These are phyloP conservation scores for Nesidiocoris tenuis DNA, from an alignment of 2,888 invertebrate genomes.

Conservation along the genomic window DNA sequence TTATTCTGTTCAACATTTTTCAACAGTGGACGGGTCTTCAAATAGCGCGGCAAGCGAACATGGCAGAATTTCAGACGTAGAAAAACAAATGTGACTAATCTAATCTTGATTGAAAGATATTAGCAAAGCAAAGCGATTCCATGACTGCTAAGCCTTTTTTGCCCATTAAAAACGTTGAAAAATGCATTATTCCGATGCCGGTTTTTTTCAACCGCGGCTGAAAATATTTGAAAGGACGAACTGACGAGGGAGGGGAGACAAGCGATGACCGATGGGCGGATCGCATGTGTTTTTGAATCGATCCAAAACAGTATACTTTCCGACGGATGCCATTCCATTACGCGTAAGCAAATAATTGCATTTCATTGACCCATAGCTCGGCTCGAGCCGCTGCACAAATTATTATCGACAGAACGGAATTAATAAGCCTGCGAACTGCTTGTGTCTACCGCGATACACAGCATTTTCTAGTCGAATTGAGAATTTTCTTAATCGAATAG, in stretches of 20 bases:
- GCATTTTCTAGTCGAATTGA: too few species aligned
- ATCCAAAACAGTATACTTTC: conserved; percentile 18
- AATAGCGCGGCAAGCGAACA: too few species aligned
- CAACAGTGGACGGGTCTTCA: too few species aligned
- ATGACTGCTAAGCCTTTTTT: not conserved
- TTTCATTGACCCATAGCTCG: not conserved
- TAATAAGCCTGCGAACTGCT: too few species aligned
- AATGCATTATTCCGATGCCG: not conserved
- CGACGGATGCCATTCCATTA: not conserved
- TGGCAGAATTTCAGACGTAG: not conserved
- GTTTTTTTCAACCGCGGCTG: not conserved
- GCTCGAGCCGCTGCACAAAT: too few species aligned
- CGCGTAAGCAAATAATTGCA: not conserved
- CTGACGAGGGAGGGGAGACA: conserved; percentile 1
- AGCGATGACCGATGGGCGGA: conserved; percentile 29
- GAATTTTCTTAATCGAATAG: too few species aligned
- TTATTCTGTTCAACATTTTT: too few species aligned
- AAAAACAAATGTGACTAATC: not conserved
- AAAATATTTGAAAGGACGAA: not conserved
- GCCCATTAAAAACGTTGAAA: not conserved
- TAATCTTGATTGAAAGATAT: not conserved
- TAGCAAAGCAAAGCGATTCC: not conserved
- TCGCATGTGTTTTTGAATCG: conserved; percentile 27
- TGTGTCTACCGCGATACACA: too few species aligned
- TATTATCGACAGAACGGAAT: too few species aligned